Evolutionary conservation across 1,140 invertebrate species (phyloP).

Genomic region (Atta texana): DNA sequence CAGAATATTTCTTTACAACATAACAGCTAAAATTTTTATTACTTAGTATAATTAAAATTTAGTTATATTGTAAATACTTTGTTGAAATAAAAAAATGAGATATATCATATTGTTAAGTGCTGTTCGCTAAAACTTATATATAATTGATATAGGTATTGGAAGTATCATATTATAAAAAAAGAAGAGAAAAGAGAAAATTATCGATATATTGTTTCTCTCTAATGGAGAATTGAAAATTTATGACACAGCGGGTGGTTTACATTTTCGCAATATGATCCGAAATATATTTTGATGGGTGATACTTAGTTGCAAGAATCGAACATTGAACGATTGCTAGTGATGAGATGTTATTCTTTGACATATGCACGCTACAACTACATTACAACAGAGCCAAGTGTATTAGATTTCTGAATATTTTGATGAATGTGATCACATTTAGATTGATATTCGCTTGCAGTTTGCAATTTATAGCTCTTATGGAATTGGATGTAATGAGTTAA

Average conservation of each 20-base stretch:
- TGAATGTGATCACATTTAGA: conserved; percentile 2
- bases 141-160: background rate
- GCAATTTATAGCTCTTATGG: background rate
- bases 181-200: background rate
- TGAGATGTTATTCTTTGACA: conserved; percentile 41
- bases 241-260: background rate
- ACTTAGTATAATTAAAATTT: background rate
- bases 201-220: background rate
- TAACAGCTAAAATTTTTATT: background rate
- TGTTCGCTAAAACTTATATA: background rate
- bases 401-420: conserved; percentile 31
- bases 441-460: background rate
- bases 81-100: background rate
- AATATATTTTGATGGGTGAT: conserved; percentile 30
- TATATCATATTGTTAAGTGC: background rate
- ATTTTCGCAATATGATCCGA: conserved; percentile 10
- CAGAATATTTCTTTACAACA: background rate
- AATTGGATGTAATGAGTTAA: conserved; percentile 2
- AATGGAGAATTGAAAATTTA: conserved; percentile 45
- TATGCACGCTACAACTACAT: conserved; percentile 30
- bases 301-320: conserved; percentile 36
- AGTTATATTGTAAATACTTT: background rate
- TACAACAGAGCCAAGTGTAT: background rate
- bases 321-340: conserved; percentile 36
- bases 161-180: background rate